Conservation (phyloP, 2,888 invertebrate genomes). For the Athalia cordata region DNA sequence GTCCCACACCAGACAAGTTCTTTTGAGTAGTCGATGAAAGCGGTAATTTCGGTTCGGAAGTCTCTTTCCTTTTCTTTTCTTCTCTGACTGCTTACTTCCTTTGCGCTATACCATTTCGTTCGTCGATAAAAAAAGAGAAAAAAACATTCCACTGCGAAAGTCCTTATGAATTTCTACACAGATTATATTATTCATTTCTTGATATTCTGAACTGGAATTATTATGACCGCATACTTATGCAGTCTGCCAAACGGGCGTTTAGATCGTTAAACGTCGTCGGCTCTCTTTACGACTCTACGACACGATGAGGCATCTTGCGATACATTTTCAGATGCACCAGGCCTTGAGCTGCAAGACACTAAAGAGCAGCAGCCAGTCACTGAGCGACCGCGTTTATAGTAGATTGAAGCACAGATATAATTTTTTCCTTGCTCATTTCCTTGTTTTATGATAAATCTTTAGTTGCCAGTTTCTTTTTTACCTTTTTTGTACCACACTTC, state of each 20-base stretch:
- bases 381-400: background rate
- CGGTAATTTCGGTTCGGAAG: constrained; percentile 13
- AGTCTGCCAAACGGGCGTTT: constrained; percentile 29
- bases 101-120: background rate
- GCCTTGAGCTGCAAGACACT: constrained; percentile 28
- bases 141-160: background rate
- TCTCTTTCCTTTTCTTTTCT: background rate
- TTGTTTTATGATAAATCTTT: background rate
- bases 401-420: background rate
- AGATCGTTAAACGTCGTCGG: constrained; percentile 26
- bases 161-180: background rate
- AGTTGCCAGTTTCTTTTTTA: background rate
- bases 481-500: background rate
- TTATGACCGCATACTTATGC: background rate
- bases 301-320: background rate
- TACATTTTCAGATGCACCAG: background rate
- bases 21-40: background rate
- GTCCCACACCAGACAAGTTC: constrained; percentile 1
- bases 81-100: background rate
- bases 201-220: background rate
- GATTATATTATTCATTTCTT: background rate
- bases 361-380: constrained; percentile 9
- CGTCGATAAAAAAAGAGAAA: background rate
- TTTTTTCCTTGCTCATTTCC: background rate
- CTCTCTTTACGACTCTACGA: constrained; percentile 24